Evolutionary conservation across 2,113 vertebrate species (phyloP).

Genomic region (Amblyornis subalaris): DNA sequence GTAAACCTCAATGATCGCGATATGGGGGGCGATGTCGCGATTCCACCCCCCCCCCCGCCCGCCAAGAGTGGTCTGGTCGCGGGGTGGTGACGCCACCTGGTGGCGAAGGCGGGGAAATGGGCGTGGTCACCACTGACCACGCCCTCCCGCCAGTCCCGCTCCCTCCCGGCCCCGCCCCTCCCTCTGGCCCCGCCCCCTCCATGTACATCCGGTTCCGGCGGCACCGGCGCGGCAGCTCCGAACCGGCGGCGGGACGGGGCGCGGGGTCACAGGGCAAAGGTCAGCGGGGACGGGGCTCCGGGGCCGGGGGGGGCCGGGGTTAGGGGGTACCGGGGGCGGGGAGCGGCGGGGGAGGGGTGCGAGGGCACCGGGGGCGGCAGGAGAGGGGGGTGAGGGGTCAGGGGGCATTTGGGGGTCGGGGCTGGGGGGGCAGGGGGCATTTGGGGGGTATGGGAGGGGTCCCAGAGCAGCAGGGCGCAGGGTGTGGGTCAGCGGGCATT

Average conservation of each 20-base stretch:
- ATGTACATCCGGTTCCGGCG: neutral
- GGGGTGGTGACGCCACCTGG: neutral
- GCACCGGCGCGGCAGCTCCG: too few species aligned
- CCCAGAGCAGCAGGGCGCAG: too few species aligned
- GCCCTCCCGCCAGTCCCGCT: rapidly evolving
- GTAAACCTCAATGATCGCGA: neutral
- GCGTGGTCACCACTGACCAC: rapidly evolving
- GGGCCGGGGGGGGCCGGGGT: too few species aligned
- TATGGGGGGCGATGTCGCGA: neutral
- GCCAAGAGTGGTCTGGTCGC: too few species aligned
- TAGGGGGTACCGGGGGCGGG: too few species aligned
- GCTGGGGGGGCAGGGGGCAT: too few species aligned
- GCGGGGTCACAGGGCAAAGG: neutral
- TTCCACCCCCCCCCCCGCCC: rapidly evolving
- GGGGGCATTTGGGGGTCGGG: neutral
- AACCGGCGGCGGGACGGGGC: neutral
- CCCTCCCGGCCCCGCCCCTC: neutral
- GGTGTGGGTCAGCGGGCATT: too few species aligned
- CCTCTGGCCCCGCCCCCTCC: neutral
- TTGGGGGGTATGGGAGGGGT: too few species aligned
- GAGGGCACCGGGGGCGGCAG: too few species aligned
- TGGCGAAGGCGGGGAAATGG: rapidly evolving
- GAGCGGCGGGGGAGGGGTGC: too few species aligned
- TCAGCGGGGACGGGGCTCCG: too few species aligned
- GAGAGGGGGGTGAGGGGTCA: too few species aligned